Conservation (phyloP, 1,140 invertebrate genomes). For the Hyposmocoma kahamanoa region DNA sequence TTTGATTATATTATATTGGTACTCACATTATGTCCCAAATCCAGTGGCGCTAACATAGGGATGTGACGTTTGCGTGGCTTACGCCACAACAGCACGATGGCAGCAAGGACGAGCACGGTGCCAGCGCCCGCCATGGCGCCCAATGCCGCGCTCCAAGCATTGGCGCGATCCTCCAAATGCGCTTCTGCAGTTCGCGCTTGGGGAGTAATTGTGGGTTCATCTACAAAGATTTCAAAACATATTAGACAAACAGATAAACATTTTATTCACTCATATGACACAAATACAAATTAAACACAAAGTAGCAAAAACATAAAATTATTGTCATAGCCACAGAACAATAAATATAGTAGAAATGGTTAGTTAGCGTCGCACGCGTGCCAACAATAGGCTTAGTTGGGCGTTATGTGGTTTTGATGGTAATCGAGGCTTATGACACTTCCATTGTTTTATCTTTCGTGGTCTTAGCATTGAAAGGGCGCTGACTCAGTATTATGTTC, state of each 20-base stretch:
- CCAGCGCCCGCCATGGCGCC: slow-evolving; percentile 51
- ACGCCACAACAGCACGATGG: slow-evolving; percentile 36
- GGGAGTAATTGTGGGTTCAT: not conserved
- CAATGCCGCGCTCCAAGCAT: slow-evolving; percentile 47
- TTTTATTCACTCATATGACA: too few species aligned
- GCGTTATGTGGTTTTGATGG: too few species aligned
- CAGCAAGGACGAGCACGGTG: slow-evolving; percentile 45
- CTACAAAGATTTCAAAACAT: too few species aligned
- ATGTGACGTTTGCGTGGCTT: slow-evolving; percentile 35
- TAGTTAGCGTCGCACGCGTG: not conserved
- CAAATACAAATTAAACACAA: not conserved
- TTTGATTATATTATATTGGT: too few species aligned
- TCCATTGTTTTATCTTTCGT: too few species aligned
- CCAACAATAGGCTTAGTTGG: not conserved
- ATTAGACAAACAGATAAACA: too few species aligned
- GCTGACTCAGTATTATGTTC: too few species aligned
- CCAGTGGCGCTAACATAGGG: slow-evolving; percentile 51
- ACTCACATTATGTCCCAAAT: slow-evolving; percentile 55
- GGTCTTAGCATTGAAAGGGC: too few species aligned
- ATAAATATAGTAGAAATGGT: not conserved
- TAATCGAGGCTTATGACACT: too few species aligned
- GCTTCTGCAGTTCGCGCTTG: not conserved
- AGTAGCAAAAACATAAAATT: not conserved
- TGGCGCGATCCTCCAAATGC: slow-evolving; percentile 16
- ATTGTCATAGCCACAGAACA: not conserved